Conservation (phyloP, 1,140 invertebrate species). For the Sitodiplosis mosellana region DNA sequence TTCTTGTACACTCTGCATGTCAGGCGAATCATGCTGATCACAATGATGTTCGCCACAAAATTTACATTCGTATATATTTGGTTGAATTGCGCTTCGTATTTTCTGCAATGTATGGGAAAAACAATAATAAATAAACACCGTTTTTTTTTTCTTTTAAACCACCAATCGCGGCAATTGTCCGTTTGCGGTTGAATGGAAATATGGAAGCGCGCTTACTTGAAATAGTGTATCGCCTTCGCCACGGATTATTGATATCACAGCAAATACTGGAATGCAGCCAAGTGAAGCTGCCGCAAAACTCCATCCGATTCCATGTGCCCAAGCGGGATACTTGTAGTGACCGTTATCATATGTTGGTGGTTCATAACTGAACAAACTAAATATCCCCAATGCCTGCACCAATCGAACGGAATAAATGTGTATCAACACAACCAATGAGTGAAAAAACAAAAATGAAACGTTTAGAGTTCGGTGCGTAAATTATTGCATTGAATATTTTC, state of each 20-base stretch:
- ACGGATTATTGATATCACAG: constrained; percentile 47
- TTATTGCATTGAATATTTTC: too few relatives aligned
- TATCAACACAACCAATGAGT: constrained; percentile 1
- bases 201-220: constrained; percentile 35
- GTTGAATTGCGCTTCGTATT: constrained; percentile 31
- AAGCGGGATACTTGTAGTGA: constrained; percentile 58
- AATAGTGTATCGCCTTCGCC: constrained; percentile 47
- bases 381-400: constrained; percentile 61
- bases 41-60: constrained; percentile 31
- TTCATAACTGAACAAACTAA: constrained; percentile 70
- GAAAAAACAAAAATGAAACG: too few relatives aligned
- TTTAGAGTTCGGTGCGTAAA: too few relatives aligned
- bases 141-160: too few relatives aligned
- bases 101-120: constrained; percentile 25
- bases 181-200: background rate
- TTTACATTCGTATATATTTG: constrained; percentile 36
- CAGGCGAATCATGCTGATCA: constrained; percentile 23
- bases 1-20: constrained; percentile 4
- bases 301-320: constrained; percentile 80
- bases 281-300: constrained; percentile 61
- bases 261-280: constrained; percentile 69
- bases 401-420: constrained; percentile 3
- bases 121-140: too few relatives aligned
- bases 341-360: constrained; percentile 61
- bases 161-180: background rate